Conservation (phyloP, 2,113 vertebrate species). For the Turdus rufiventris region DNA sequence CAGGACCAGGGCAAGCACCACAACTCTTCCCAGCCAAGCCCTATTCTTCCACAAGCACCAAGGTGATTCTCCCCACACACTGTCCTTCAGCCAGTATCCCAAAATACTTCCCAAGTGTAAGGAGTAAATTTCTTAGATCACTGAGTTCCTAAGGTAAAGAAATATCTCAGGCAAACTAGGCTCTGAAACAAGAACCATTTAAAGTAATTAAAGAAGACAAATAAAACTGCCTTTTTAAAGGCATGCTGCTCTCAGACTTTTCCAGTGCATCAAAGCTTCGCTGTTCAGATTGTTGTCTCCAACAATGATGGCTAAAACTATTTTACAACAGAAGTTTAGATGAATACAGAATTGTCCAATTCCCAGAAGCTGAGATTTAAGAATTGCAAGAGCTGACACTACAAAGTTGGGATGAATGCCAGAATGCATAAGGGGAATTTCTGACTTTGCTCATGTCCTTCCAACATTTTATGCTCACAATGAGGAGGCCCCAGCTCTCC, state of each 20-base stretch:
- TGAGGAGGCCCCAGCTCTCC: not conserved
- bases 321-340: not conserved
- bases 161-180: not conserved
- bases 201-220: not conserved
- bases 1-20: not conserved
- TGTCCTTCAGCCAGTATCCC: not conserved
- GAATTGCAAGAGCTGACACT: not conserved
- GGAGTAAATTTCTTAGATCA: rapidly evolving
- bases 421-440: not conserved
- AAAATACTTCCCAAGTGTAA: not conserved
- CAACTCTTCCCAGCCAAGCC: not conserved
- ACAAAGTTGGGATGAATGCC: not conserved
- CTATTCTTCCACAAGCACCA: not conserved
- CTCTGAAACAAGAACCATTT: not conserved
- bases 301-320: not conserved
- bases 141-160: not conserved
- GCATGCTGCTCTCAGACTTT: not conserved
- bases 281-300: not conserved
- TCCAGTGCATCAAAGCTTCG: not conserved
- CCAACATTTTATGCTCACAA: not conserved
- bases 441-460: not conserved
- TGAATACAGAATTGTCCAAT: not conserved
- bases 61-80: not conserved
- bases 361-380: not conserved
- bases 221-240: not conserved